Base-by-base conservation (phyloP, 2,888 invertebrate species). In the Polylopha cassiicola region DNA sequence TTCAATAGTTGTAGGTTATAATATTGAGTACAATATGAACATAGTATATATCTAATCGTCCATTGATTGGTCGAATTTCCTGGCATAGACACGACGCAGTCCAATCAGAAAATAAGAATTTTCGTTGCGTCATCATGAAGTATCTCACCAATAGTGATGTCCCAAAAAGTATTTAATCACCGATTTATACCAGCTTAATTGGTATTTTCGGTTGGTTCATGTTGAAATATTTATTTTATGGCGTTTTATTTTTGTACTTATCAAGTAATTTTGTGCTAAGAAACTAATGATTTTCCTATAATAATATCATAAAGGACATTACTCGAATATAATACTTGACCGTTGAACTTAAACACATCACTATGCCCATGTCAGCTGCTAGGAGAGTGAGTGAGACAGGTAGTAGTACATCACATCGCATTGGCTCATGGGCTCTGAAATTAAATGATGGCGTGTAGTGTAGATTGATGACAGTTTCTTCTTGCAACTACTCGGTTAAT, bases 71-170 rank as follows among this genome's bases (percentile, higher is more conserved):
- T 48, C 54, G 47, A 30, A 47, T 36, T 44, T 37, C 49, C 53
- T 65, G 66, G 65, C 62, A 64, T 61, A 47, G 43, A 30, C n/a
- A 16, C 28, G 37, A 31, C 22, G 31, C 37, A 20, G 39, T 56
- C 69, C 67, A 67, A 67, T 68, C 53, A 55, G 48, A 47, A 42
- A 49, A 51, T 55, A 60, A 56, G 55, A 37, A 39, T 43, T 41
- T 7, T 8, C 20, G 23, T 16, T 15, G 31, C 36, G 38, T 37
- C 34, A 39, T 24, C 18, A 8, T 11, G 4, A 31, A 17, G 7
- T 20, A 15, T 11, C 3, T 9, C n/a, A 2, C n/a, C 4, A 9
- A 20, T 36, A 41, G 41, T 36, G 41, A 26, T 41, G 39, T 10
- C n/a, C 18, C 23, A 7, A 13, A n/a, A n/a, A n/a, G n/a, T n/a